These are phyloP conservation scores for Escarpia spicata DNA, from an alignment of 2,888 invertebrate genomes.

Conservation along the genomic window DNA sequence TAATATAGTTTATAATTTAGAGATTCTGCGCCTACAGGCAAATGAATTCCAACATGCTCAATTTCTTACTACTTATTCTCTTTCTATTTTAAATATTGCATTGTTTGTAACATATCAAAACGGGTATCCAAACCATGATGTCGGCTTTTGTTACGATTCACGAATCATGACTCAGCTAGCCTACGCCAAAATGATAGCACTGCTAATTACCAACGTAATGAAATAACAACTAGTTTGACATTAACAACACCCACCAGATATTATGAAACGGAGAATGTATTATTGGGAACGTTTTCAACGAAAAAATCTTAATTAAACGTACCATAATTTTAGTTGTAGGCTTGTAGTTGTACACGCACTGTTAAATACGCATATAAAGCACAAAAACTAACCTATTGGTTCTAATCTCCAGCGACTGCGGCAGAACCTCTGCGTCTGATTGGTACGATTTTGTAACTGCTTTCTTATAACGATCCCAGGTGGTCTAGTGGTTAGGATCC, in stretches of 20 bases:
- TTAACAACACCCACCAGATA: background rate
- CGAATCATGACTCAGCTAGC: background rate
- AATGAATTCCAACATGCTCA: background rate
- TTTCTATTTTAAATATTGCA: background rate
- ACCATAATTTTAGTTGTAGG: background rate
- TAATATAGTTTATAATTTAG: background rate
- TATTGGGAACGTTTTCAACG: background rate
- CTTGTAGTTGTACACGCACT: background rate
- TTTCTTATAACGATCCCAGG: background rate
- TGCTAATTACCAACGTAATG: background rate
- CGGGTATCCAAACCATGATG: too few species aligned
- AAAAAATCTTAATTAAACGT: background rate
- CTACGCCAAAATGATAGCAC: background rate
- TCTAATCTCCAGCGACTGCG: background rate
- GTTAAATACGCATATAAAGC: background rate
- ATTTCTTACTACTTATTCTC: background rate
- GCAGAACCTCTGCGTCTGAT: background rate
- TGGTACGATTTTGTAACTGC: background rate
- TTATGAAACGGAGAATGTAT: background rate
- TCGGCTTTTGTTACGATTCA: background rate
- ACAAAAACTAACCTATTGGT: background rate
- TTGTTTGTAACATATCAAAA: background rate
- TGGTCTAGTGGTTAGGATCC: conserved; percentile 16
- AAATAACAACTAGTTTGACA: background rate
- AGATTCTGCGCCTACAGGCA: background rate